phyloP scores from a whole-genome alignment of 2,888 invertebrate genomes.

The Troglohyphantes excavatus region DNA sequence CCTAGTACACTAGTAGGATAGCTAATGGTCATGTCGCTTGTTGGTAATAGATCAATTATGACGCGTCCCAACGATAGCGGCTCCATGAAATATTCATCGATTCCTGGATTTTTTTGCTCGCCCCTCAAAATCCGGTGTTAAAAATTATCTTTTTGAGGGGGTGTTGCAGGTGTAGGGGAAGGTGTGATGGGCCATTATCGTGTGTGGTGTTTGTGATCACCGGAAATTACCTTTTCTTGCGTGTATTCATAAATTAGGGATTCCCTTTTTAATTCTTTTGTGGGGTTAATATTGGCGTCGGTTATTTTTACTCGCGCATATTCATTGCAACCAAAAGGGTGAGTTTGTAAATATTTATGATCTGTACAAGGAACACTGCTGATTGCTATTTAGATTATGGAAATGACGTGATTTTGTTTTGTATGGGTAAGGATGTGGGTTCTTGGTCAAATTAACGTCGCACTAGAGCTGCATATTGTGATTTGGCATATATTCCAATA shows the following conservation, averaged over 20 bases:
- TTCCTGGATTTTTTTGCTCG: conserved; percentile 4
- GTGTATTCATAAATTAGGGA: not conserved
- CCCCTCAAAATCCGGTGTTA: not conserved
- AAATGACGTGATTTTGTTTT: no score
- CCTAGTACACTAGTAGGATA: not conserved
- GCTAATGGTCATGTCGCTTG: conserved; percentile 23
- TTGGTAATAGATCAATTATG: conserved; percentile 56
- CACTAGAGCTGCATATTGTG: no score
- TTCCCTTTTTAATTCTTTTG: not conserved
- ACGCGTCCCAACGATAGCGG: conserved; percentile 19
- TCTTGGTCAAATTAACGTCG: no score
- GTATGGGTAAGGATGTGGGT: no score
- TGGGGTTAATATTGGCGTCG: not conserved
- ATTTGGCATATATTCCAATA: no score
- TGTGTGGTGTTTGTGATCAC: not conserved
- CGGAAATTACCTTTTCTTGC: not conserved
- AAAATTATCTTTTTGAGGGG: conserved; percentile 12
- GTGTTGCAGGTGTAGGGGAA: not conserved
- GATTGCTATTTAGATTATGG: no score
- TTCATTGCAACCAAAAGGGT: no score
- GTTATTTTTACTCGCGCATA: not conserved
- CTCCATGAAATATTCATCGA: conserved; percentile 66
- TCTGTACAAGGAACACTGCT: no score
- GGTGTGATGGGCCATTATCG: not conserved
- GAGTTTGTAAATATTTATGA: not conserved